phyloP scores from a whole-genome alignment of 2,888 invertebrate species.

The Drosophila engyochracea region DNA sequence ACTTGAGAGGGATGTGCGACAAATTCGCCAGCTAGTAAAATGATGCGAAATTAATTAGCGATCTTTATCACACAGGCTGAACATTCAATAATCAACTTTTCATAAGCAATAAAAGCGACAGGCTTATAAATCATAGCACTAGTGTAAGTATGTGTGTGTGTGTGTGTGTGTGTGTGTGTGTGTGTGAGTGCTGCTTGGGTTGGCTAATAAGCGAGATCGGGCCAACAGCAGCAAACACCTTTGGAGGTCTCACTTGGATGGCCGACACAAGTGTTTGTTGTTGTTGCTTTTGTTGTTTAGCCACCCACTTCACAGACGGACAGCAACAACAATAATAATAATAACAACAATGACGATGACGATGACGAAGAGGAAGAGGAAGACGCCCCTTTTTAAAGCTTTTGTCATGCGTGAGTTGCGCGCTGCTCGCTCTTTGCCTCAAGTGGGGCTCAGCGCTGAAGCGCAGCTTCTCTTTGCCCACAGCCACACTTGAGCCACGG shows the following conservation, averaged over 20 bases:
- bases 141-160: conserved; percentile 9
- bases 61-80: conserved; percentile 65
- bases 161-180: conserved; percentile 20
- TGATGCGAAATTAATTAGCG: conserved; percentile 63
- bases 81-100: conserved; percentile 58
- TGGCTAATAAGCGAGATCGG: conserved; percentile 69
- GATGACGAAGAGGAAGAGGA: conserved; percentile 50
- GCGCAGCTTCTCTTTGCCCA: conserved; percentile 68
- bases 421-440: conserved; percentile 34
- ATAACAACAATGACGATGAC: conserved; percentile 38
- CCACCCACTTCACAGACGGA: conserved; percentile 57
- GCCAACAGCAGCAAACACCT: conserved; percentile 57
- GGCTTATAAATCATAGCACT: conserved; percentile 22
- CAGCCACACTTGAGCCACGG: conserved; percentile 43
- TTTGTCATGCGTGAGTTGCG: conserved; percentile 67
- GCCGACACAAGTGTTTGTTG: conserved; percentile 65
- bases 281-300: conserved; percentile 56
- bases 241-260: conserved; percentile 62
- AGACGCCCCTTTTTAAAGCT: conserved; percentile 66
- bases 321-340: conserved; percentile 39
- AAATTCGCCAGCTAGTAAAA: conserved; percentile 35
- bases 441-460: conserved; percentile 60
- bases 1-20: conserved; percentile 49
- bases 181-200: conserved; percentile 24
- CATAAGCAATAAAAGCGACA: conserved; percentile 51